Conservation (phyloP, 2,113 vertebrate species). For the Podarcis muralis region DNA sequence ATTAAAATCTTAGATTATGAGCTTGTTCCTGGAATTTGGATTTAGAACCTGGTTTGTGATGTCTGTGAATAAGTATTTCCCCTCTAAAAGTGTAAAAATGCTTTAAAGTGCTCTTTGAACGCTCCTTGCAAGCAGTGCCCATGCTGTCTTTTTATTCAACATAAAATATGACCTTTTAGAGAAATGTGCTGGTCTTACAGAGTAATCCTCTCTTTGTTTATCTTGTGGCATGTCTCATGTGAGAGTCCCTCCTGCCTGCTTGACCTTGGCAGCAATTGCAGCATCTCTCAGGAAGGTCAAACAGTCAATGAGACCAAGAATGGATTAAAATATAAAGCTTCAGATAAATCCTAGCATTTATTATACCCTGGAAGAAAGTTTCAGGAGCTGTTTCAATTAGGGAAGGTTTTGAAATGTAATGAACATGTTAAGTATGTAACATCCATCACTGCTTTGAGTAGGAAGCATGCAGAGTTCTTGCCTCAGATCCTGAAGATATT, state of each 20-base stretch:
- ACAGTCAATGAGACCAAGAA: constrained; percentile 53
- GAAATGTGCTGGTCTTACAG: constrained; percentile 40
- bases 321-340: constrained; percentile 36
- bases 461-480: background rate
- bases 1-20: constrained; percentile 61
- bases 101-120: constrained; percentile 9
- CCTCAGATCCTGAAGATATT: background rate
- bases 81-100: constrained; percentile 26
- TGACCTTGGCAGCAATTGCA: constrained; percentile 55
- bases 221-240: constrained; percentile 30
- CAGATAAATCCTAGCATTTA: constrained; percentile 3
- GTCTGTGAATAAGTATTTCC: constrained; percentile 38
- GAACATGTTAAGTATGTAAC: constrained; percentile 27
- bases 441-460: constrained; percentile 33
- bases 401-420: constrained; percentile 33
- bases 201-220: constrained; percentile 41
- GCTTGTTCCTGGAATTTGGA: constrained; percentile 39
- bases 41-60: constrained; percentile 28
- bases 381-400: constrained; percentile 51
- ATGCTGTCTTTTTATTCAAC: background rate
- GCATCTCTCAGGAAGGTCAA: constrained; percentile 54
- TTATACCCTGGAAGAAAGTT: constrained; percentile 41
- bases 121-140: constrained; percentile 18
- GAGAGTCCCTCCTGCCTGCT: constrained; percentile 37
- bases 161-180: constrained; percentile 16